These are phyloP conservation scores for Ctenodactylus gundi DNA, from an alignment of 2,113 vertebrate genomes.

Conservation along the genomic window DNA sequence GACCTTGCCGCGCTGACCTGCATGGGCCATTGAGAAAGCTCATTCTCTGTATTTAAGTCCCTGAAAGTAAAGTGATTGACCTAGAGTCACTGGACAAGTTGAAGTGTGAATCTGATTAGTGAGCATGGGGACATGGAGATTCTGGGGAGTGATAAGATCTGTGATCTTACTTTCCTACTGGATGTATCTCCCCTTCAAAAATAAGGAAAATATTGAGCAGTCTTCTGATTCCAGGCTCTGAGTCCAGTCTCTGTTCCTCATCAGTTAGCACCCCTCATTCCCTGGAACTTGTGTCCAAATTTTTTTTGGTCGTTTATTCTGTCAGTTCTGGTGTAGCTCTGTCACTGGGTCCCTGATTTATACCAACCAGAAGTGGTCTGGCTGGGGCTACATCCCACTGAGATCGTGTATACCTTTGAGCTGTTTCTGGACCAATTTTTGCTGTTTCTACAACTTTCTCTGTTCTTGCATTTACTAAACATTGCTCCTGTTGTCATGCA, in stretches of 20 bases:
- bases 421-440: conserved; percentile 66
- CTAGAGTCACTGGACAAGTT: not conserved
- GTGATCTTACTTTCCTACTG: not conserved
- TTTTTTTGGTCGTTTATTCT: not conserved
- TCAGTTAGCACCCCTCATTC: not conserved
- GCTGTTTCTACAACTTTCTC: conserved; percentile 67
- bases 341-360: conserved; percentile 31
- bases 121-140: not conserved
- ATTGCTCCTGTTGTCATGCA: conserved; percentile 75
- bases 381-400: conserved; percentile 26
- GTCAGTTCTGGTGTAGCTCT: not conserved
- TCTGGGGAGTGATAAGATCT: not conserved
- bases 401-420: conserved; percentile 20
- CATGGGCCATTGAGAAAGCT: not conserved
- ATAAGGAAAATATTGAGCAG: not conserved
- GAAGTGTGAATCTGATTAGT: not conserved
- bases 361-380: conserved; percentile 32
- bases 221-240: not conserved
- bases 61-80: not conserved
- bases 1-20: not conserved
- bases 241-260: not conserved
- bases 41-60: not conserved
- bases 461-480: conserved; percentile 67
- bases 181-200: not conserved
- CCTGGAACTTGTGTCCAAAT: not conserved